Percentiles rank a stretch among this genome's conserved stretches.
These are phyloP conservation scores for Sinocyclocheilus anophthalmus DNA, from an alignment of 2,113 vertebrate genomes.

Conservation along the genomic window DNA sequence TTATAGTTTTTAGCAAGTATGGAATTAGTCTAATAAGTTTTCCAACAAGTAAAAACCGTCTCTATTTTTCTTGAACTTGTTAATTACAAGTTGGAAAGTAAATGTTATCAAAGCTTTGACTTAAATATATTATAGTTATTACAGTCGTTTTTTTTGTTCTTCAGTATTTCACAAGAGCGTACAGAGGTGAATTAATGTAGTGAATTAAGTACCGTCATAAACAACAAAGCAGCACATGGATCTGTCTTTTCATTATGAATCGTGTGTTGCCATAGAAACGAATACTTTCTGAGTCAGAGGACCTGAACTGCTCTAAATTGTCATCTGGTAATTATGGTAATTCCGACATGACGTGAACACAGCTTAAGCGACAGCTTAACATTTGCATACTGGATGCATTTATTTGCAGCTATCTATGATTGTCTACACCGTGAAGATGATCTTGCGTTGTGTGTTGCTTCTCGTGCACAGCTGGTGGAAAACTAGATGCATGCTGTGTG, in stretches of 20 bases:
- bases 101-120: not conserved
- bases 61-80: not conserved
- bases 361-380: conserved; percentile 21
- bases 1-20: not conserved
- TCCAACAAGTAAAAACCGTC: not conserved
- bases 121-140: not conserved
- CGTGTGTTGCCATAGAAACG: conserved; percentile 17
- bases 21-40: not conserved
- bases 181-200: not conserved
- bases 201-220: conserved; percentile 14
- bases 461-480: not conserved
- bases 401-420: not conserved
- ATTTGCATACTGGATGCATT: conserved; percentile 7
- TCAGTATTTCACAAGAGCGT: not conserved
- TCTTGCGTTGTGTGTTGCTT: not conserved
- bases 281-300: conserved; percentile 14
- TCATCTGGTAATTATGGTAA: conserved; percentile 28
- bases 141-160: not conserved
- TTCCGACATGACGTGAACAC: conserved; percentile 17
- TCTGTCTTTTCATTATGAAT: conserved; percentile 9
- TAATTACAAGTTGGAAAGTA: not conserved
- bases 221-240: conserved; percentile 21
- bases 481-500: not conserved
- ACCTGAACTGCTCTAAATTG: conserved; percentile 19
- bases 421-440: not conserved